These are phyloP conservation scores for Perizoma flavofasciatum DNA, from an alignment of 2,888 invertebrate species.

Conservation along the genomic window DNA sequence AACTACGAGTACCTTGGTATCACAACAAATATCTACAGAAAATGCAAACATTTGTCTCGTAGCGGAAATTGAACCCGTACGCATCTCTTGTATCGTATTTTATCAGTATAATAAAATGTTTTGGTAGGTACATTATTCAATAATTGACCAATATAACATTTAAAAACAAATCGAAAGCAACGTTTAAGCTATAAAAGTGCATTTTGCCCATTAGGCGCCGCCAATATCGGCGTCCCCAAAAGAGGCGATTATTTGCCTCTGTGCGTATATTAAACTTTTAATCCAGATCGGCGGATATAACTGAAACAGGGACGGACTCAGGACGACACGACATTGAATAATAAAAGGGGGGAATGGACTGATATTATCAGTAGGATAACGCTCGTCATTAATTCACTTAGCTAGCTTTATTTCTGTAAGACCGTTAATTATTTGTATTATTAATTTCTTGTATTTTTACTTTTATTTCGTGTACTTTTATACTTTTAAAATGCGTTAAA, in stretches of 20 bases:
- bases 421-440: background rate
- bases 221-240: conserved; percentile 28
- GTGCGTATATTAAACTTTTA: conserved; percentile 44
- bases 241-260: conserved; percentile 35
- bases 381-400: conserved; percentile 1
- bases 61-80: too few species aligned
- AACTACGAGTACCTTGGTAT: too few species aligned
- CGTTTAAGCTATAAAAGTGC: conserved; percentile 13
- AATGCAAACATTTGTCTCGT: too few species aligned
- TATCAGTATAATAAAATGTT: too few species aligned
- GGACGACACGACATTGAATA: background rate
- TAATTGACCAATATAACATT: background rate
- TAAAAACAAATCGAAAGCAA: too few species aligned
- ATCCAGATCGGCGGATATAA: conserved; percentile 37
- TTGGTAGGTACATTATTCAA: too few species aligned
- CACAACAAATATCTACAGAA: too few species aligned
- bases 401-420: background rate
- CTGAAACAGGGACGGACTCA: conserved; percentile 20
- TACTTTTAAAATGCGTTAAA: too few species aligned
- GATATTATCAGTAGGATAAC: too few species aligned
- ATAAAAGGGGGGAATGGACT: background rate
- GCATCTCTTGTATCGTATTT: too few species aligned
- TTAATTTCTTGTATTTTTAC: background rate
- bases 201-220: conserved; percentile 12
- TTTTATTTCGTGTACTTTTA: too few species aligned